Conservation (phyloP, 2,888 invertebrate species). For the Tanytarsus gracilentus region DNA sequence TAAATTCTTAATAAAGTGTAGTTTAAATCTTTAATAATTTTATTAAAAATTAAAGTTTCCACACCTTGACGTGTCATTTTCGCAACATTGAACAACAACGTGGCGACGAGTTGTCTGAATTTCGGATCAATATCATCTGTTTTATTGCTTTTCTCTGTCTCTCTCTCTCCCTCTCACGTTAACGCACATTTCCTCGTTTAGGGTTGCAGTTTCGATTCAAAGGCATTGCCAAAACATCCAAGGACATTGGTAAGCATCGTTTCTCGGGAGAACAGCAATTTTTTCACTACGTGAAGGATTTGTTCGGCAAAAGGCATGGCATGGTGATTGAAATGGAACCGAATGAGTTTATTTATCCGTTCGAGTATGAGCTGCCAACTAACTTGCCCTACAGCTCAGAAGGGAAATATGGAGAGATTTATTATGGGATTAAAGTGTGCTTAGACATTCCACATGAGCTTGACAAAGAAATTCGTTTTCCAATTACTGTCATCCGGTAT, state of each 20-base stretch:
- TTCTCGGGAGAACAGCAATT: neutral
- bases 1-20: no score
- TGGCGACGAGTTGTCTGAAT: neutral
- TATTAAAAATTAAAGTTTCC: no score
- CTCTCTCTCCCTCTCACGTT: neutral
- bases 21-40: no score
- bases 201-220: slow-evolving; percentile 1
- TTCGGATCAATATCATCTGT: neutral
- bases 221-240: neutral
- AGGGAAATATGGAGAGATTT: slow-evolving; percentile 7
- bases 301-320: slow-evolving; percentile 2
- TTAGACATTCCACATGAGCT: neutral
- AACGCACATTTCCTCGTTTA: no score
- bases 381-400: neutral
- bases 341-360: neutral
- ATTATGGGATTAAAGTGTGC: neutral
- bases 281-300: slow-evolving; percentile 5
- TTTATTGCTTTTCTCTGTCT: neutral
- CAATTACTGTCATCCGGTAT: slow-evolving; percentile 5
- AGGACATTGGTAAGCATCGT: neutral
- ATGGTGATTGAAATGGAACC: neutral
- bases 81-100: no score
- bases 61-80: no score
- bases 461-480: slow-evolving; percentile 6
- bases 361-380: slow-evolving; percentile 5